Evolutionary conservation across 2,797 vertebrate species (phyloP), one percentile per base, ranked within the genome.

Genomic region (Anniella stebbinsi): DNA sequence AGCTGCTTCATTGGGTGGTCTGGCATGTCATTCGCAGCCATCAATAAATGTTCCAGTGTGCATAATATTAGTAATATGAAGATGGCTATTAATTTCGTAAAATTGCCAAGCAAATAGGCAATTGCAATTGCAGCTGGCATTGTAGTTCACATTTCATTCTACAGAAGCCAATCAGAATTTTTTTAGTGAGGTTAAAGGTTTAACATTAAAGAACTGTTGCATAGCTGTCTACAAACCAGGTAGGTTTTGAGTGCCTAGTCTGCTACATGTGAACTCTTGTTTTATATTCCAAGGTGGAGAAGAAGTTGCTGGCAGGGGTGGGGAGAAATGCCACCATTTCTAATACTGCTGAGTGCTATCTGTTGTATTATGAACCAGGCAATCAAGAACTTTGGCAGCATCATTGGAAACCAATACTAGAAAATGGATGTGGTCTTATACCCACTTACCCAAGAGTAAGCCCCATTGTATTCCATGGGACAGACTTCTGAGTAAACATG

Each of bases 401-500:
- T 87, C 17, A 66, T 33, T 41, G 63, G 38, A 63, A n/a, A 87
- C 36, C 4, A 82, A 25, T 66, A 13, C 36, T 66, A 66, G 96
- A 97, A 97, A 77, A 88, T 88, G 45, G 6, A 45, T 45, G 45
- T 3, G 45, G 45, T 18, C 33, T 30, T 80, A 60, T 60, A 38
- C 21, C 36, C 30, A 60, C 9, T 13, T 36, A 63, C 9, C 17
- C 23, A n/a, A n/a, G 33, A 36, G n/a, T 81, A 38, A 81, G 17
- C 9, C n/a, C 54, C 23, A 36, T 38, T 57, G 33, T 33, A 81
- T 23, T 36, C 9, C 36, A 63, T 11, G 10, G 54, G 12, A 48
- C 41, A 63, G 36, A 75, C n/a, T 75, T 38, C 72, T 75, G 72
- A 41, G 13, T 36, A 72, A 12, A 57, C 54, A 72, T 36, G 8